These are phyloP conservation scores for Psittacula derbiana DNA, from an alignment of 2,797 vertebrate species.

Conservation along the genomic window DNA sequence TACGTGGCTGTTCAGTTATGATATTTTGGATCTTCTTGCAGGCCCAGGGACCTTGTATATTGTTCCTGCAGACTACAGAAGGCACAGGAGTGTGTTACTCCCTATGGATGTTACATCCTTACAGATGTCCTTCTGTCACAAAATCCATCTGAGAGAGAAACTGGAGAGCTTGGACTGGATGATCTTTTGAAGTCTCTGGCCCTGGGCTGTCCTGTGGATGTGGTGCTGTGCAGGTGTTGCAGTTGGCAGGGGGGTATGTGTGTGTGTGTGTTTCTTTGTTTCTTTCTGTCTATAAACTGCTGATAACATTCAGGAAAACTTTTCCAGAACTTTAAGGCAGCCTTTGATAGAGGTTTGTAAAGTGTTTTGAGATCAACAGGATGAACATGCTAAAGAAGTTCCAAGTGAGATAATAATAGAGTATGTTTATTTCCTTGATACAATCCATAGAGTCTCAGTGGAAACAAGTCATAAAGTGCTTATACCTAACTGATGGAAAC, in stretches of 20 bases:
- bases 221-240: not conserved
- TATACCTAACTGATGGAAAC: not conserved
- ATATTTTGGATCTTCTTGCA: accelerated
- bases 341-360: not conserved
- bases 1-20: accelerated
- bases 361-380: not conserved
- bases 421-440: not conserved
- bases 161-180: accelerated
- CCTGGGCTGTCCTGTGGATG: not conserved
- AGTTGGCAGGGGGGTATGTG: not conserved
- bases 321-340: not conserved
- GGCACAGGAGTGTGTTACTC: no score
- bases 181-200: not conserved
- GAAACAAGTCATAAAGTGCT: not conserved
- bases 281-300: not conserved
- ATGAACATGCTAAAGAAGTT: not conserved
- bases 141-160: not conserved
- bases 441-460: not conserved
- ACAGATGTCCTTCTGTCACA: accelerated
- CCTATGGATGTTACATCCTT: not conserved
- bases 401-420: not conserved
- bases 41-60: accelerated
- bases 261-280: not conserved
- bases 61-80: not conserved
- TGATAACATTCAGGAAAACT: not conserved